These are phyloP conservation scores for Brachionus paranguensis DNA, from an alignment of 1,140 invertebrate genomes.

Conservation along the genomic window DNA sequence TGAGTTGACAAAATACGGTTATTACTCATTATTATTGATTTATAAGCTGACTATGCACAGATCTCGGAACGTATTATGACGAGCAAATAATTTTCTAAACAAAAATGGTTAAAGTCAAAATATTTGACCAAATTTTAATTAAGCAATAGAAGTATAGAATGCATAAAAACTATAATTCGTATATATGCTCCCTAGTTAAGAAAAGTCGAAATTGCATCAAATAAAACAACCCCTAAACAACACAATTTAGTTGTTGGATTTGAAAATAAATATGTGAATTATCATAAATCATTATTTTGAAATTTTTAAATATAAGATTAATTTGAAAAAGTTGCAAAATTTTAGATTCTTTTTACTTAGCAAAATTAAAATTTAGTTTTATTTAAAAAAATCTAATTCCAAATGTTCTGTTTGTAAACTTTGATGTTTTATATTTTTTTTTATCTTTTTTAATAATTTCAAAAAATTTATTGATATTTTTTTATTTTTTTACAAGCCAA, in stretches of 20 bases:
- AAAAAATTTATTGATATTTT: no score
- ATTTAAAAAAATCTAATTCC: no score
- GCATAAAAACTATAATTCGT: neutral
- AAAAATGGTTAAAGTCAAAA: neutral
- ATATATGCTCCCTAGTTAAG: neutral
- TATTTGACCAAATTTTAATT: constrained; percentile 1
- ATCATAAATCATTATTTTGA: neutral
- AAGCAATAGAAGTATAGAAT: neutral
- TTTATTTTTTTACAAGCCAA: no score
- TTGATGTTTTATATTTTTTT: no score
- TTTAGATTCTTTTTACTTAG: neutral
- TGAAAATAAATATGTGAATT: neutral
- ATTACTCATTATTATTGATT: neutral
- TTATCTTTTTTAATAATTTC: no score
- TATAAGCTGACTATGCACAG: neutral
- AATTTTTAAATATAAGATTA: neutral
- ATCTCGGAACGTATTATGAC: neutral
- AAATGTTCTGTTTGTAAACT: no score
- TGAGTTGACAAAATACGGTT: constrained; percentile 11
- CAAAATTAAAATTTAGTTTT: neutral
- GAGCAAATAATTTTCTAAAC: neutral
- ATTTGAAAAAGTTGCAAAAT: neutral
- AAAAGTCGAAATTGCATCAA: neutral
- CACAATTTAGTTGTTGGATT: neutral
- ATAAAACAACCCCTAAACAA: neutral